A percentile compares a stretch with the other conserved stretches of the same genome.
phyloP scores from a whole-genome alignment of 2,888 invertebrate genomes.

The Gari tellinella region DNA sequence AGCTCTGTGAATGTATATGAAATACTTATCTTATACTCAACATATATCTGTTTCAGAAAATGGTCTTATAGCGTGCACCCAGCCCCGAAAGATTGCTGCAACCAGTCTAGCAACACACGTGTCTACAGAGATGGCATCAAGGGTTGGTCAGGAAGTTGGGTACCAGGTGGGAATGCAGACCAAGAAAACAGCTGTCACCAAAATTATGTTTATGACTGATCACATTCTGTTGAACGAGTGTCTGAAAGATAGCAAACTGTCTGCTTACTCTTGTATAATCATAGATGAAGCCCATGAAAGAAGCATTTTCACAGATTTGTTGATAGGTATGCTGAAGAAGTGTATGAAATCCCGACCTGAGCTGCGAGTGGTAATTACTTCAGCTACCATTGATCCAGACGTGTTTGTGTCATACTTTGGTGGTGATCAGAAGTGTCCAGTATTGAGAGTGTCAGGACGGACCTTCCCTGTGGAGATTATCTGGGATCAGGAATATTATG shows the following conservation, averaged over 20 bases:
- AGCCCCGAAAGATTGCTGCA: conserved; percentile 84
- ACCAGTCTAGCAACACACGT: conserved; percentile 82
- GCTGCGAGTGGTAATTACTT: conserved; percentile 82
- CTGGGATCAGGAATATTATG: conserved; percentile 62
- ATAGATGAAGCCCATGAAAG: conserved; percentile 84
- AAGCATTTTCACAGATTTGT: conserved; percentile 83
- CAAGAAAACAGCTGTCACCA: conserved; percentile 66
- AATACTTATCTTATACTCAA: too few species aligned
- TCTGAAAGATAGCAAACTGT: conserved; percentile 72
- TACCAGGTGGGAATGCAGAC: conserved; percentile 77
- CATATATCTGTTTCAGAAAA: conserved; percentile 37
- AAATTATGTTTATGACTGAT: conserved; percentile 82
- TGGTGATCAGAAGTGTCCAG: conserved; percentile 60
- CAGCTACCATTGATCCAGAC: conserved; percentile 83
- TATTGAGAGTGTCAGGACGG: conserved; percentile 80
- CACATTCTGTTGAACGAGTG: conserved; percentile 82
- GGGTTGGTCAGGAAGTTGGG: conserved; percentile 77
- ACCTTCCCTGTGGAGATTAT: conserved; percentile 82
- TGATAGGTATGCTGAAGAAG: conserved; percentile 82
- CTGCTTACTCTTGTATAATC: conserved; percentile 75
- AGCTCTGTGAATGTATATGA: too few species aligned
- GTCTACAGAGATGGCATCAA: conserved; percentile 76
- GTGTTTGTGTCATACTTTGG: conserved; percentile 81
- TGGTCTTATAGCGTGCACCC: conserved; percentile 82
- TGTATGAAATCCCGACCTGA: conserved; percentile 73